phyloP scores from a whole-genome alignment of 2,113 vertebrate genomes.

The Himantopus leucocephalus region DNA sequence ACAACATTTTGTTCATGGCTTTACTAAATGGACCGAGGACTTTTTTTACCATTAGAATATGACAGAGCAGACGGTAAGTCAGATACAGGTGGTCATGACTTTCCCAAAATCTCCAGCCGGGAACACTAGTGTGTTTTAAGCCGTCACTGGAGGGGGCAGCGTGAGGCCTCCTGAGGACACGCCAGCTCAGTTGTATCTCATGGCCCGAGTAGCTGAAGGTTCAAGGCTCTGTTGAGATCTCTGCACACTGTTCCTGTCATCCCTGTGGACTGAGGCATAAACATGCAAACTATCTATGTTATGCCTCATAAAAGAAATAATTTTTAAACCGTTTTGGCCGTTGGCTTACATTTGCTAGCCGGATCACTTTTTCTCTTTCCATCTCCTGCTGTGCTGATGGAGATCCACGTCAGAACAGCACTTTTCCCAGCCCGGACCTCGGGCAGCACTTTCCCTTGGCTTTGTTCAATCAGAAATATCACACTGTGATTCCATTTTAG shows the following conservation, averaged over 20 bases:
- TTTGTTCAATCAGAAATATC: not conserved
- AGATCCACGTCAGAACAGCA: not conserved
- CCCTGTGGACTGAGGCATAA: not conserved
- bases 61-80: not conserved
- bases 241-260: not conserved
- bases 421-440: not conserved
- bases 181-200: rapidly evolving
- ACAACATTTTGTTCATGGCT: not conserved
- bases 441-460: not conserved
- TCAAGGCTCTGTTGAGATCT: not conserved
- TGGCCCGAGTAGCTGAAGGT: not conserved
- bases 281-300: not conserved
- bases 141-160: not conserved
- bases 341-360: not conserved
- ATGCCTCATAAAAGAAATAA: not conserved
- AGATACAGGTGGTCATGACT: not conserved
- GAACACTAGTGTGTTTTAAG: not conserved
- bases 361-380: not conserved
- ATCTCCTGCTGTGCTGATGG: not conserved
- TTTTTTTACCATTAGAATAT: not conserved
- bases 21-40: not conserved
- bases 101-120: not conserved
- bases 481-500: not conserved
- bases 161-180: rapidly evolving
- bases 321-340: not conserved